Conservation (phyloP, 2,113 vertebrate genomes). For the Triplophysa tibetana region DNA sequence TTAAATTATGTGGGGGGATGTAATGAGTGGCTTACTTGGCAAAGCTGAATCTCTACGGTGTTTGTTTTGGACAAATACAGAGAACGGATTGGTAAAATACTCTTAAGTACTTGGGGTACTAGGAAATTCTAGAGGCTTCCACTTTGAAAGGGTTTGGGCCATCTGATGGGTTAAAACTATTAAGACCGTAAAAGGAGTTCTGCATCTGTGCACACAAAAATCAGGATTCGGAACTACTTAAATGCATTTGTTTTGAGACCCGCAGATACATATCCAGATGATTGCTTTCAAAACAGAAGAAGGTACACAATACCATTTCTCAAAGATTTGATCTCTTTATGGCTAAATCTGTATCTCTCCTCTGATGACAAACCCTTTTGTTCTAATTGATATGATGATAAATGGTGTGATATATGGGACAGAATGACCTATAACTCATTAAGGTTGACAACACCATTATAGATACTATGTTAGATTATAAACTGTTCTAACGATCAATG, state of each 20-base stretch:
- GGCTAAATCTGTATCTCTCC: conserved; percentile 9
- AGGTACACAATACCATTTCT: conserved; percentile 40
- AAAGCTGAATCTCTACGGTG: background rate
- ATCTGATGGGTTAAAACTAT: conserved; percentile 73
- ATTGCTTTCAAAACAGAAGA: conserved; percentile 50
- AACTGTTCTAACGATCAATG: conserved; percentile 68
- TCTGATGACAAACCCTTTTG: conserved; percentile 10
- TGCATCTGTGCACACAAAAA: conserved; percentile 69
- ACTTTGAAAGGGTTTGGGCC: conserved; percentile 53
- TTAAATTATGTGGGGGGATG: background rate
- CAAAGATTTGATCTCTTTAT: conserved; percentile 32
- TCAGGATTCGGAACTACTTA: conserved; percentile 53
- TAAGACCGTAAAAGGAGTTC: conserved; percentile 65
- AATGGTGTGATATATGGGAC: conserved; percentile 70
- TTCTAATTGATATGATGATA: conserved; percentile 64
- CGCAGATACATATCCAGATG: conserved; percentile 62
- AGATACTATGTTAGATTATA: conserved; percentile 74
- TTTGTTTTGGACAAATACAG: conserved; percentile 23
- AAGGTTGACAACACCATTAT: conserved; percentile 71
- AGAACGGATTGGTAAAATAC: conserved; percentile 25
- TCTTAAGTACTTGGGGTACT: conserved; percentile 15
- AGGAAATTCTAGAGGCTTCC: conserved; percentile 19
- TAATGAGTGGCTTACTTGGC: background rate
- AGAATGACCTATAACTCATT: conserved; percentile 67
- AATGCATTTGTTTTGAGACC: conserved; percentile 54